Percentiles rank a stretch among this genome's conserved stretches.
Conservation (phyloP, 2,113 vertebrate genomes). For the Barbus barbus region DNA sequence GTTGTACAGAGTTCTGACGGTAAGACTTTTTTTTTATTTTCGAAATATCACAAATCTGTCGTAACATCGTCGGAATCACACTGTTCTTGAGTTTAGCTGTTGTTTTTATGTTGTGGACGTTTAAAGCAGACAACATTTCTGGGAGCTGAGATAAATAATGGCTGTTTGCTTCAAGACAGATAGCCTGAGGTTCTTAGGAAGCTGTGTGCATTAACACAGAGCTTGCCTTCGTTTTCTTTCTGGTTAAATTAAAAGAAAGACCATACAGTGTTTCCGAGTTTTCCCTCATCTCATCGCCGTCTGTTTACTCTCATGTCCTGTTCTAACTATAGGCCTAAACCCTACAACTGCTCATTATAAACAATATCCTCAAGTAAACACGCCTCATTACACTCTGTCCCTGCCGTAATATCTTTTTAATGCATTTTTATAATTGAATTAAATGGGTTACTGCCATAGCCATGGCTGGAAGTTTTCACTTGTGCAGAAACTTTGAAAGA, state of each 20-base stretch:
- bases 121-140: slow-evolving; percentile 11
- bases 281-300: slow-evolving; percentile 38
- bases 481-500: slow-evolving; percentile 61
- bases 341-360: slow-evolving; percentile 79
- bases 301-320: slow-evolving; percentile 54
- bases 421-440: slow-evolving; percentile 85
- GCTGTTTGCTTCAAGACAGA: slow-evolving; percentile 22
- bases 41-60: background rate
- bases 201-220: slow-evolving; percentile 28
- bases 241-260: slow-evolving; percentile 45
- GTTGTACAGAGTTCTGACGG: slow-evolving; percentile 92
- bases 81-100: background rate
- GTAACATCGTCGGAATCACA: background rate
- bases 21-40: slow-evolving; percentile 71
- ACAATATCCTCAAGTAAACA: slow-evolving; percentile 81
- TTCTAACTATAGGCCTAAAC: slow-evolving; percentile 67
- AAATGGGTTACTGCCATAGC: slow-evolving; percentile 77
- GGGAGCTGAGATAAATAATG: slow-evolving; percentile 29
- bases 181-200: slow-evolving; percentile 24
- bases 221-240: slow-evolving; percentile 7
- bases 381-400: slow-evolving; percentile 81
- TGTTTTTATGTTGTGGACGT: background rate
- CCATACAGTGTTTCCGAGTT: slow-evolving; percentile 40
- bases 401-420: slow-evolving; percentile 83
- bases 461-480: slow-evolving; percentile 66